These are phyloP conservation scores for Tetraneura akinire DNA, from an alignment of 1,140 invertebrate species.

Conservation along the genomic window DNA sequence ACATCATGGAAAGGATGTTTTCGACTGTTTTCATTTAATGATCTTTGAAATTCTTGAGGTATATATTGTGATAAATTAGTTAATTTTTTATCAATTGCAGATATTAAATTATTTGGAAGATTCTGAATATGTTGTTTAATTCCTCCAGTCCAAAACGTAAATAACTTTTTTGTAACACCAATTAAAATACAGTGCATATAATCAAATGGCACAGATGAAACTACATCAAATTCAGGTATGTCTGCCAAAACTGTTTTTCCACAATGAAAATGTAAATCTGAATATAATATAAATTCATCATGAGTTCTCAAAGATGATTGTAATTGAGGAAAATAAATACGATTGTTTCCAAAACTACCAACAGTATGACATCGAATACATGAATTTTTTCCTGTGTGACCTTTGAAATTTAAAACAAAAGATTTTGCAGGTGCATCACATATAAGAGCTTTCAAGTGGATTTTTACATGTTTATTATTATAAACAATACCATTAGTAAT, in stretches of 20 bases:
- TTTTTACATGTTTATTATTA: background rate
- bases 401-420: background rate
- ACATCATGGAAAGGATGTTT: background rate
- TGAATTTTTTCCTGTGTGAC: constrained; percentile 2
- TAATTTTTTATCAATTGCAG: background rate
- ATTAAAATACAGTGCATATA: constrained; percentile 1
- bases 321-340: background rate
- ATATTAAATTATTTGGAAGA: background rate
- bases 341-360: background rate
- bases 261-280: background rate
- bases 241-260: background rate
- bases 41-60: constrained; percentile 7
- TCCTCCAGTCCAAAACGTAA: constrained; percentile 1
- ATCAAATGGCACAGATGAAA: background rate
- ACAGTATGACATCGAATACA: background rate
- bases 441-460: background rate
- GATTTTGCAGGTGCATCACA: constrained; percentile 7
- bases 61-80: background rate
- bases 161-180: constrained; percentile 7
- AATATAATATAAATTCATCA: background rate
- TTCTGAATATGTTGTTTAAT: background rate
- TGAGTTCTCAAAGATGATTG: background rate
- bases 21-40: background rate
- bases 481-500: background rate
- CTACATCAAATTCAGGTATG: background rate